A percentile compares a stretch with the other conserved stretches of the same genome.
phyloP scores from a whole-genome alignment of 92 coral and sea anemone genomes.

The Phenganax stokvisi region DNA sequence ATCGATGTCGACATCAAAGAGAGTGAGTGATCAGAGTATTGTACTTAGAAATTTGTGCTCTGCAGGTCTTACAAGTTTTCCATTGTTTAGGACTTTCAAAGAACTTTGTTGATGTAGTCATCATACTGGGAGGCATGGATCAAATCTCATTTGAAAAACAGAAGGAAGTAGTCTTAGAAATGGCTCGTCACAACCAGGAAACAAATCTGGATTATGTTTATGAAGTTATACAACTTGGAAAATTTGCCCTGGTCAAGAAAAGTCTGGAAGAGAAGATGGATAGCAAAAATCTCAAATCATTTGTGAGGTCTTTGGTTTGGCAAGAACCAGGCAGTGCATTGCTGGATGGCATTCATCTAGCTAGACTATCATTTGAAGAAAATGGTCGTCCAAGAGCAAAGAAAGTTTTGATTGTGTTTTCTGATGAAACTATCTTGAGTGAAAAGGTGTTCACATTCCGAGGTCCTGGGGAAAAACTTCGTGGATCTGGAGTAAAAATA shows the following conservation, averaged over 20 bases:
- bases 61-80: neutral
- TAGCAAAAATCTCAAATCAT: neutral
- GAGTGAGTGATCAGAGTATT: neutral
- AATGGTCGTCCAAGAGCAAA: constrained; percentile 58
- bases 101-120: neutral
- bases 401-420: constrained; percentile 66
- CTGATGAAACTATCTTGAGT: constrained; percentile 58
- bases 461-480: constrained; percentile 2
- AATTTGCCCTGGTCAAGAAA: neutral
- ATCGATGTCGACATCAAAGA: constrained; percentile 5
- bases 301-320: constrained; percentile 4
- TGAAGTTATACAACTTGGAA: constrained; percentile 12
- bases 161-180: constrained; percentile 14
- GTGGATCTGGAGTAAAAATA: neutral
- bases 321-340: constrained; percentile 16
- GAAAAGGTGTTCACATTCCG: constrained; percentile 21
- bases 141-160: neutral
- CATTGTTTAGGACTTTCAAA: constrained; percentile 4
- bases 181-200: constrained; percentile 3
- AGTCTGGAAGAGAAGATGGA: constrained; percentile 8
- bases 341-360: constrained; percentile 5
- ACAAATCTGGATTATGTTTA: neutral
- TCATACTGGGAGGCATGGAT: neutral
- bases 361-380: constrained; percentile 43
- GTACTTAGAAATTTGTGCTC: neutral